Percentiles rank a stretch among this genome's conserved stretches.
Evolutionary conservation across 35 echinoderm and acorn worm genomes (phyloP).

Genomic region (Diadema setosum): DNA sequence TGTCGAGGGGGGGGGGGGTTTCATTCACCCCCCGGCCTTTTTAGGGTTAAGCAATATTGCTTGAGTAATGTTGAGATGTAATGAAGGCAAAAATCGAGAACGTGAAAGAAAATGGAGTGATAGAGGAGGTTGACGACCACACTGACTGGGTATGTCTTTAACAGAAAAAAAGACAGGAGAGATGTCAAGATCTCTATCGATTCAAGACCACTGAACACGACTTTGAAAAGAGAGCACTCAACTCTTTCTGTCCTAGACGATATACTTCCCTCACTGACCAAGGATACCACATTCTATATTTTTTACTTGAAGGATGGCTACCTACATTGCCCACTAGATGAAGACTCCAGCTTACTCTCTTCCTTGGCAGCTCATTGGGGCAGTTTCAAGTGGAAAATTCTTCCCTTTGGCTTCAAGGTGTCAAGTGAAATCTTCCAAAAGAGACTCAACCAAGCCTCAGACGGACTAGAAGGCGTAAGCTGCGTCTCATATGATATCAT

Average conservation of each 20-base stretch:
- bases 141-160: slow-evolving; percentile 21
- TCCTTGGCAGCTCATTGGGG: slow-evolving; percentile 44
- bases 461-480: slow-evolving; percentile 36
- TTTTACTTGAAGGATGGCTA: slow-evolving; percentile 20
- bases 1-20: too few relatives aligned
- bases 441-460: slow-evolving; percentile 16
- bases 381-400: slow-evolving; percentile 56
- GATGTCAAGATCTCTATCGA: slow-evolving; percentile 46
- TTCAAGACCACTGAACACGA: slow-evolving; percentile 25
- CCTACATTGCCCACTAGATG: slow-evolving; percentile 47
- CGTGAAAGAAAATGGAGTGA: not conserved
- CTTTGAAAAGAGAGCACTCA: slow-evolving; percentile 1
- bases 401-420: slow-evolving; percentile 75
- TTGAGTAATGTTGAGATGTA: not conserved
- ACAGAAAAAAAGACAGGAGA: slow-evolving; percentile 17
- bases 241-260: not conserved
- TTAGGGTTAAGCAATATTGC: too few relatives aligned
- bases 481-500: slow-evolving; percentile 26
- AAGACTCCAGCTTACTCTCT: slow-evolving; percentile 60
- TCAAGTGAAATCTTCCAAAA: slow-evolving; percentile 55
- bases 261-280: not conserved
- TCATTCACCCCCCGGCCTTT: too few relatives aligned
- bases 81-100: not conserved
- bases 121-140: not conserved
- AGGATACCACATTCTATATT: not conserved